These are phyloP conservation scores for Carlito syrichta DNA, from an alignment of 2,113 vertebrate genomes.

Conservation along the genomic window DNA sequence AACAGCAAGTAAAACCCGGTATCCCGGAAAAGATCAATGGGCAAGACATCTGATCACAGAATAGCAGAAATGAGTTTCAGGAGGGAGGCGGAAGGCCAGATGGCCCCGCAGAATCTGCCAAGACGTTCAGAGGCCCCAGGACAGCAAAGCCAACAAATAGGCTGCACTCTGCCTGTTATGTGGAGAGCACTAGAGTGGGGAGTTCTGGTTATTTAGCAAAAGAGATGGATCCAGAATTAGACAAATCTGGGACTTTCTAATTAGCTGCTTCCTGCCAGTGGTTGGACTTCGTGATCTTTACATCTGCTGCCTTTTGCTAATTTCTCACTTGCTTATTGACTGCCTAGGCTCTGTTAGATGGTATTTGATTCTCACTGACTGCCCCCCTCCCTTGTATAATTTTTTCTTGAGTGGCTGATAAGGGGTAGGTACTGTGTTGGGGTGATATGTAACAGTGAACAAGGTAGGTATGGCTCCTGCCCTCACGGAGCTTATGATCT, in stretches of 20 bases:
- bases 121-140: neutral
- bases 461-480: neutral
- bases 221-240: neutral
- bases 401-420: neutral
- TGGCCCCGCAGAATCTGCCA: constrained; percentile 58
- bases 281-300: neutral
- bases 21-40: constrained; percentile 16
- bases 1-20: constrained; percentile 7
- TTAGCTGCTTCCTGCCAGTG: neutral
- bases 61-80: constrained; percentile 38
- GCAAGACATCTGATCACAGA: constrained; percentile 26
- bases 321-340: constrained; percentile 3
- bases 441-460: neutral
- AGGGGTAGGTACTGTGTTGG: neutral
- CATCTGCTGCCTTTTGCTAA: neutral
- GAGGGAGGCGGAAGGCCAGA: constrained; percentile 50
- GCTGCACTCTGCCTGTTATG: neutral
- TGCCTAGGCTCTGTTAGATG: neutral
- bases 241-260: neutral
- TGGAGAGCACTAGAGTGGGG: neutral
- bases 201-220: constrained; percentile 3
- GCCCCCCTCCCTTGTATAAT: neutral
- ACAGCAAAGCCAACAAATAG: neutral
- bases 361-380: neutral
- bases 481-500: neutral